Percentiles rank a stretch among this genome's conserved stretches.
Conservation (phyloP, 2,797 vertebrate species). For the Rhynchotus rufescens region DNA sequence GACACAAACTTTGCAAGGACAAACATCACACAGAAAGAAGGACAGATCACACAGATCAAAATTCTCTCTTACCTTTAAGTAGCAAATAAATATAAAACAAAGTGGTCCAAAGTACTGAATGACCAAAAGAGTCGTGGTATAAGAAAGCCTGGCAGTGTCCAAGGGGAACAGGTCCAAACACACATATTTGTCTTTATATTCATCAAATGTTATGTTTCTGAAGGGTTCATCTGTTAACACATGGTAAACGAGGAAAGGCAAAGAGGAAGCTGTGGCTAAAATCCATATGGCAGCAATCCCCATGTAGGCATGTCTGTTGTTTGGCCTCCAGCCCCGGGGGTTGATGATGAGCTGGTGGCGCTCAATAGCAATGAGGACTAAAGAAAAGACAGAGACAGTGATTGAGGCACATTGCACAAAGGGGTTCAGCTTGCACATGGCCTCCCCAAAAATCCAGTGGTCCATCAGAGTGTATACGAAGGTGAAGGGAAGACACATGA, state of each 20-base stretch:
- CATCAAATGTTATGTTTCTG: slow-evolving; percentile 82
- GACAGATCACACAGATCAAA: not conserved
- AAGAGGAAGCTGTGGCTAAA: slow-evolving; percentile 82
- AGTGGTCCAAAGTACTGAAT: slow-evolving; percentile 88
- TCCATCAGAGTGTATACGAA: slow-evolving; percentile 91
- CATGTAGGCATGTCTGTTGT: slow-evolving; percentile 85
- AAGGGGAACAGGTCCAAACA: slow-evolving; percentile 87
- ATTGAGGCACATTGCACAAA: slow-evolving; percentile 88
- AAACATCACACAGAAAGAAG: not conserved
- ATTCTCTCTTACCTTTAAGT: slow-evolving; percentile 86
- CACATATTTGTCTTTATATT: slow-evolving; percentile 86
- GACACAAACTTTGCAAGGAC: not conserved
- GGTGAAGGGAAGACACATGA: slow-evolving; percentile 90
- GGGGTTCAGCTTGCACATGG: slow-evolving; percentile 89
- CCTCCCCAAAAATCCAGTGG: slow-evolving; percentile 89
- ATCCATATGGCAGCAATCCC: slow-evolving; percentile 86
- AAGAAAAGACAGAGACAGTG: slow-evolving; percentile 88
- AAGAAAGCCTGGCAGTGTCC: slow-evolving; percentile 83
- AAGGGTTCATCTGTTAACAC: slow-evolving; percentile 85
- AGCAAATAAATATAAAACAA: slow-evolving; percentile 90
- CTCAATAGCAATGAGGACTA: slow-evolving; percentile 88
- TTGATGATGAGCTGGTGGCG: slow-evolving; percentile 90
- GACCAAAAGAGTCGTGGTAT: slow-evolving; percentile 86
- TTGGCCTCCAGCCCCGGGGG: slow-evolving; percentile 88
- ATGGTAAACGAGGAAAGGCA: slow-evolving; percentile 86